phyloP scores from a whole-genome alignment of 2,113 vertebrate species.

The Cynopterus brachyotis region DNA sequence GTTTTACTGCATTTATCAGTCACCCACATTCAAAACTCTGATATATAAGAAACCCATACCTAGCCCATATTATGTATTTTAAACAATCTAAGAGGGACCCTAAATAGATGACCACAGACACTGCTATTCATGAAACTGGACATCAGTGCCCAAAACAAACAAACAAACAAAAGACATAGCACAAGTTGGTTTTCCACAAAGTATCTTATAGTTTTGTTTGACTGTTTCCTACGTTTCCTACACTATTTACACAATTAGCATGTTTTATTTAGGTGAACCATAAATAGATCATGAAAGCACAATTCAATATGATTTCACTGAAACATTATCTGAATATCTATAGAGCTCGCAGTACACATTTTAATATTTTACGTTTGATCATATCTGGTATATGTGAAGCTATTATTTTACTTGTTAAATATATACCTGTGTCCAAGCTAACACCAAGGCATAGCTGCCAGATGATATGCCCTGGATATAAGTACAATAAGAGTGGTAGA shows the following conservation, averaged over 20 bases:
- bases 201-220: background rate
- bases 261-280: background rate
- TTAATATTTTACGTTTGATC: constrained; percentile 56
- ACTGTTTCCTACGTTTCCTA: background rate
- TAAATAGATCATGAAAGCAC: constrained; percentile 28
- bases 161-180: background rate
- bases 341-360: background rate
- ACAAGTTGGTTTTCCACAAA: background rate
- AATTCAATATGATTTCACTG: constrained; percentile 13
- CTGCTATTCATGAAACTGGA: background rate
- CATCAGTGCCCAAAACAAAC: background rate
- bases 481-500: background rate
- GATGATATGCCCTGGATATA: background rate
- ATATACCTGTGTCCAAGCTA: constrained; percentile 51
- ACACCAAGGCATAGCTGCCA: background rate
- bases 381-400: constrained; percentile 19
- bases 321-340: constrained; percentile 16
- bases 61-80: background rate
- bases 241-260: background rate
- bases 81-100: background rate
- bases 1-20: background rate
- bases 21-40: background rate
- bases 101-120: background rate
- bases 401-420: constrained; percentile 62
- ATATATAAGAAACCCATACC: background rate